Base-by-base conservation (phyloP, 1,140 invertebrate species). In the Calliopsis andreniformis region DNA sequence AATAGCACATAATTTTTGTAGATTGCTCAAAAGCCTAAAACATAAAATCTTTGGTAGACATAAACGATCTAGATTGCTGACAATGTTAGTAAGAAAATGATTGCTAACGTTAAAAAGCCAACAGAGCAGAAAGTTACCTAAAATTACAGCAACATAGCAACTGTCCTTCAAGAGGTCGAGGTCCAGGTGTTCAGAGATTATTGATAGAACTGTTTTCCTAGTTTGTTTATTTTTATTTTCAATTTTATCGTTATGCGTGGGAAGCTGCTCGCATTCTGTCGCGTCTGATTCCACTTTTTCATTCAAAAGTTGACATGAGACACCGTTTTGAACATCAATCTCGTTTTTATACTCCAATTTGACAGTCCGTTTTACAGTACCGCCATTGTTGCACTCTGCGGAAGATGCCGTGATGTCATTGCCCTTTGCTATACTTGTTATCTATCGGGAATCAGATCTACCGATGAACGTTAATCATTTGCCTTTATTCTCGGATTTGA, bases 101-200 rank as follows among this genome's bases (percentile, higher is more conserved):
- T n/a, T n/a, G n/a, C n/a, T n/a, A n/a, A n/a, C n/a, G n/a, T n/a
- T n/a, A n/a, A n/a, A n/a, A n/a, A n/a, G n/a, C n/a, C n/a, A n/a
- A n/a, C n/a, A n/a, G n/a, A n/a, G n/a, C n/a, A n/a, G 32, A 63
- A 39, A 30, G 42, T 51, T 86, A 86, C 80, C 79, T 69, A 80
- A 25, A 16, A 86, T 71, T 16, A 83, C 39, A 7, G 68, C 69
- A 23, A 84, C n/a, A 3, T 81, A 85, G 49, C 62, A 67, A n/a
- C 43, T 68, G n/a, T 85, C 83, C n/a, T 30, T 67, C 12, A 85
- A 45, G 55, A 85, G 82, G n/a, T 71, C 66, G 35, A 85, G 82
- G 64, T 84, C 83, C 70, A 84, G 28, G 3, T 77, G 43, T 0
- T 66, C 20, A 1, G 59, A 28, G 6, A 84, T 72, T 5, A 30